A percentile compares a stretch with the other conserved stretches of the same genome.
Conservation (phyloP, 2,113 vertebrate species). For the Ceyx cyanopectus region DNA sequence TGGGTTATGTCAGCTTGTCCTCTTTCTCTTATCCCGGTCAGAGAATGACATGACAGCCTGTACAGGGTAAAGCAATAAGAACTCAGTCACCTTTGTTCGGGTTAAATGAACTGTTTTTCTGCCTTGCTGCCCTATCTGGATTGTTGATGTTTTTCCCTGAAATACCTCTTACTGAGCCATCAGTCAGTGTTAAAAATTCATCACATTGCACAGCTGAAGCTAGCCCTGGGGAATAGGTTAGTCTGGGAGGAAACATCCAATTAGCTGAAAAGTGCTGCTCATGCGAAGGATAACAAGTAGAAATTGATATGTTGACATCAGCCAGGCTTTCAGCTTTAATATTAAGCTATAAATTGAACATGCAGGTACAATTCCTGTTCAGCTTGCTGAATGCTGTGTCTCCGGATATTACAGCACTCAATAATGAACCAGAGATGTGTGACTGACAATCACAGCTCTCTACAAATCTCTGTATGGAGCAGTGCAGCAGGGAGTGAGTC, state of each 20-base stretch:
- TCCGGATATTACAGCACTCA: not conserved
- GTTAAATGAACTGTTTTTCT: slow-evolving; percentile 28
- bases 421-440: not conserved
- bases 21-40: slow-evolving; percentile 42
- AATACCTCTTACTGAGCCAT: slow-evolving; percentile 48
- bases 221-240: slow-evolving; percentile 54
- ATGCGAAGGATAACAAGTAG: slow-evolving; percentile 18
- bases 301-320: slow-evolving; percentile 60
- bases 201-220: slow-evolving; percentile 39
- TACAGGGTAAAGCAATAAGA: not conserved
- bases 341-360: slow-evolving; percentile 35
- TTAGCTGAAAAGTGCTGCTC: slow-evolving; percentile 41
- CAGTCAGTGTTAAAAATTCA: slow-evolving; percentile 65
- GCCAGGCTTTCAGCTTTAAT: slow-evolving; percentile 34
- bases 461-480: not conserved
- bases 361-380: not conserved
- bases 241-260: slow-evolving; percentile 63
- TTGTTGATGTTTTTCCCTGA: slow-evolving; percentile 50
- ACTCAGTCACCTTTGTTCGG: not conserved
- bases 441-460: not conserved
- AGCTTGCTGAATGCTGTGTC: not conserved
- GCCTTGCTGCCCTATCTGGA: slow-evolving; percentile 19
- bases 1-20: slow-evolving; percentile 62
- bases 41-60: not conserved
- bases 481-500: not conserved